Evolutionary conservation across 1,140 invertebrate species (phyloP), one percentile per base, ranked within the genome.

Genomic region (Orussus abietinus): DNA sequence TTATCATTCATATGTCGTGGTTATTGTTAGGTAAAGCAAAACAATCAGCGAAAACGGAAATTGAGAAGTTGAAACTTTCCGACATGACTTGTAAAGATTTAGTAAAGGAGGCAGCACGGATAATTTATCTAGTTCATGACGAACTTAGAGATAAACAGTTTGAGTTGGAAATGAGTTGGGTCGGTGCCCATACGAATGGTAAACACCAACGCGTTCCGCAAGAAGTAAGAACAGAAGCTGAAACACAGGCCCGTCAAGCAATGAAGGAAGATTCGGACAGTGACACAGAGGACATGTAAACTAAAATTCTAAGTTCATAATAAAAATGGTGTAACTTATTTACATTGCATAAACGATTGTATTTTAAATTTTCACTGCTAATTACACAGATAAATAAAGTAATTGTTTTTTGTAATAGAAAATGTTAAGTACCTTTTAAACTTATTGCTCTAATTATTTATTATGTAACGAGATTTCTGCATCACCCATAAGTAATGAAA

Each of bases 121-220:
- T 98, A 32, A 95, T 98, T 59, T 96, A 98, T 61, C 75, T 92
- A 20, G 92, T 99, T 1, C 96, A 99, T 62, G 96, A 99, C 76
- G 95, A 98, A 66, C 76, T 98, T 0, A 99, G 98, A 75, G 96
- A 99, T 68, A 98, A 98, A 72, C 85, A 94, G 47, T 98, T 99
- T 70, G 94, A 97, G 62, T 72, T 99, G 43, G 96, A 99, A 75
- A 79, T 99, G 57, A 94, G 93, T 42, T 98, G 96, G 92, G 92
- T 98, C 15, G 90, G 92, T 33, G 82, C 84, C 53, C 81, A 84
- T 30, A 90, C 88, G 0, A 75, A 83, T 17, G 89, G 90, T 2
- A 64, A 75, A 32, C 89, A 92, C 64, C 75, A 86, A 56, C 64
- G 80, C 37, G 87, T 93, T 30, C 86, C 88, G 0, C 57, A 72